Percentiles rank a stretch among this genome's conserved stretches.
These are phyloP conservation scores for Melanostoma scalare DNA, from an alignment of 2,888 invertebrate genomes.

Conservation along the genomic window DNA sequence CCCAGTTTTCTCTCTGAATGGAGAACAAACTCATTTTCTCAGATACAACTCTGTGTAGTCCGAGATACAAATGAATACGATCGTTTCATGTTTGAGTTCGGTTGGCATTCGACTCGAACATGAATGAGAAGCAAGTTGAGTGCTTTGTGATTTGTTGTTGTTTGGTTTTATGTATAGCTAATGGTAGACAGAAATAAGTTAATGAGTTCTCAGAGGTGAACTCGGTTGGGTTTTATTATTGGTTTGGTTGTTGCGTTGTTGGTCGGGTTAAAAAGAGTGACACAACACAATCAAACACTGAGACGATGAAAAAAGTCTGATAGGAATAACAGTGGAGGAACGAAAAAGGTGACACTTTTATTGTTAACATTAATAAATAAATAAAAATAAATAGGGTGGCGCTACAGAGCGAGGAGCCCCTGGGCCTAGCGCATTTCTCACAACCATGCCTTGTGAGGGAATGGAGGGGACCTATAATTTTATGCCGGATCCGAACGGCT, in stretches of 20 bases:
- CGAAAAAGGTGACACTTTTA: not conserved
- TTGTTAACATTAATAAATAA: not conserved
- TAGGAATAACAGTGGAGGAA: slow-evolving; percentile 13
- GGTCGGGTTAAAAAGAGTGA: not conserved
- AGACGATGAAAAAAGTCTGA: not conserved
- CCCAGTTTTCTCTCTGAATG: slow-evolving; percentile 54
- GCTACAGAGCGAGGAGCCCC: too few species aligned
- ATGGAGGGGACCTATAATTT: too few species aligned
- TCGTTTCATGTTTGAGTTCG: slow-evolving; percentile 50
- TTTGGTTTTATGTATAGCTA: too few species aligned
- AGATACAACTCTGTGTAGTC: not conserved
- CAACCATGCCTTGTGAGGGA: too few species aligned
- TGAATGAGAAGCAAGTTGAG: slow-evolving; percentile 25
- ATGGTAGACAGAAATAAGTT: slow-evolving; percentile 14
- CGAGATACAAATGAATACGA: slow-evolving; percentile 31
- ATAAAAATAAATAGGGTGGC: too few species aligned
- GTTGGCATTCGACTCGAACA: slow-evolving; percentile 45
- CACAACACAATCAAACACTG: not conserved
- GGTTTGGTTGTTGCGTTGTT: not conserved
- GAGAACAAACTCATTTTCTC: slow-evolving; percentile 53
- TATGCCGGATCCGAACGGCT: too few species aligned
- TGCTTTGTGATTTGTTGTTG: not conserved
- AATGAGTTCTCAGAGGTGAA: slow-evolving; percentile 20
- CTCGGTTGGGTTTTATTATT: not conserved
- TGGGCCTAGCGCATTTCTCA: too few species aligned